A percentile compares a stretch with the other conserved stretches of the same genome.
These are phyloP conservation scores for Melospiza georgiana DNA, from an alignment of 2,113 vertebrate genomes.

Conservation along the genomic window DNA sequence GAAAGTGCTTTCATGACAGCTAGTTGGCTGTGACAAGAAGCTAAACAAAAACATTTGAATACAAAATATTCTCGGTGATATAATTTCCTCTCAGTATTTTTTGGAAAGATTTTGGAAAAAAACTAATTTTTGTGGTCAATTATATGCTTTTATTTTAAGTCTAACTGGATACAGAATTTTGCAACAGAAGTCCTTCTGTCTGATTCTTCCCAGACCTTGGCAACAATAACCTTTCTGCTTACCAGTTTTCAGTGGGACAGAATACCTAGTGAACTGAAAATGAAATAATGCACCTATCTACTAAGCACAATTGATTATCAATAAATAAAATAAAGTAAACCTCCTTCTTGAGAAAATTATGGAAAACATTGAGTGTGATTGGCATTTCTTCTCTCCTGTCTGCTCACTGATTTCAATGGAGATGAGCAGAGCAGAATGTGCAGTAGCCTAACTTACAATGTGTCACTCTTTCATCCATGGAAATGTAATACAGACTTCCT, in stretches of 20 bases:
- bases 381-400: neutral
- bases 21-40: constrained; percentile 32
- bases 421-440: neutral
- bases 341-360: neutral
- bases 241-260: constrained; percentile 25
- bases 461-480: neutral
- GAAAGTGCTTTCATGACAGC: constrained; percentile 36
- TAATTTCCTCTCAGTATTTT: constrained; percentile 66
- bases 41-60: constrained; percentile 63
- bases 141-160: constrained; percentile 67
- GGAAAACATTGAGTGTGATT: neutral
- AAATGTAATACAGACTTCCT: neutral
- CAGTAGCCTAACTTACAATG: neutral
- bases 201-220: constrained; percentile 70
- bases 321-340: neutral
- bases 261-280: constrained; percentile 34
- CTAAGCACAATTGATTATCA: neutral
- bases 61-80: constrained; percentile 50
- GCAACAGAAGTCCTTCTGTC: constrained; percentile 63
- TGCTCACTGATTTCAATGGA: neutral
- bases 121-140: constrained; percentile 61
- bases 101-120: constrained; percentile 67
- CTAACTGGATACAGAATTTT: constrained; percentile 52
- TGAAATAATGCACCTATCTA: neutral
- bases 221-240: constrained; percentile 47